Evolutionary conservation across 2,888 invertebrate species (phyloP), one percentile per base, ranked within the genome.

Genomic region (Leptopilina syphax): DNA sequence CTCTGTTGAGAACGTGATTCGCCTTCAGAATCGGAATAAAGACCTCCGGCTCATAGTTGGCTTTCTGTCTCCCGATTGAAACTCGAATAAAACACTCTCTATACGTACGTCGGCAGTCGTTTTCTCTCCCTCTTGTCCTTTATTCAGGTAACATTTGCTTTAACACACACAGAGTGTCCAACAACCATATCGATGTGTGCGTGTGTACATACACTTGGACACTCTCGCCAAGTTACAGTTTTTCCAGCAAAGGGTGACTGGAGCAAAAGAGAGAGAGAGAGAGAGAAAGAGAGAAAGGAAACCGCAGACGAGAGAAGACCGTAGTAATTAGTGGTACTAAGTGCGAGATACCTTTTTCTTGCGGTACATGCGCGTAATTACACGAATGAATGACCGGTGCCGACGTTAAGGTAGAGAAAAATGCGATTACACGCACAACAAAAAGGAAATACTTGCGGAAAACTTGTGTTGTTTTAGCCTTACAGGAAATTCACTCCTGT

Each of bases 21-120:
- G 91, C 89, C 86, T 91, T 84, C 88, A 87, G 87, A 87, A 91
- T 89, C 88, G 88, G 88, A 90, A 91, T 90, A 90, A 89, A 91
- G 91, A 91, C 88, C 89, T 91, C 82, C 80, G 80, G 79, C 79
- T 78, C 81, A 77, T 78, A 80, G 86, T 87, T 86, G 87, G 87
- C 10, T 44, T 88, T 89, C 86, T 84, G 88, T 89, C 88, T 89
- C 85, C 86, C 85, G 82, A 34, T 83, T 82, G 83, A 84, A 84
- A 80, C 18, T 60, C 83, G 82, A 83, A 84, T 84, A 79, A 84
- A 84, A 84, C 83, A 82, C 81, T 82, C 76, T 82, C 70, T 80
- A 34, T 34, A 83, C 68, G 68, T 67, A 66, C 73, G 66, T 70
- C 47, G 44, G 24, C 12, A 57, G 27, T 50, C 65, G 54, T 79